Base-by-base conservation (phyloP, 2,797 vertebrate genomes). In the Notolabrus celidotus region DNA sequence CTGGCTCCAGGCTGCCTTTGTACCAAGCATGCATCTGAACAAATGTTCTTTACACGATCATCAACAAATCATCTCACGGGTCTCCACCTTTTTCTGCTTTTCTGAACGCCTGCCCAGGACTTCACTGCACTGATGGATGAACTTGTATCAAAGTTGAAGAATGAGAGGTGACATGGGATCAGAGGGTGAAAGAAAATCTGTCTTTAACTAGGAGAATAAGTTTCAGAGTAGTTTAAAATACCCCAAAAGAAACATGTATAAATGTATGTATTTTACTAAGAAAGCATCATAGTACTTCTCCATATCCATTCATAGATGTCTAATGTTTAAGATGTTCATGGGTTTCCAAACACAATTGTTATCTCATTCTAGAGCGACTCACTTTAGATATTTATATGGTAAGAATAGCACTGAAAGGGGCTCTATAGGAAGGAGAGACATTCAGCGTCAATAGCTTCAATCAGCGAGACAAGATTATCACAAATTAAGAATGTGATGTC, bases 51-150 rank as follows among this genome's bases (percentile, higher is more conserved):
- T 2, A 11, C 64, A 74, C 27, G 43, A 78, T 83, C 76, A 60
- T 70, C 60, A 76, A 74, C 84, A 80, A 85, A 86, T 87, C 78
- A 62, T 73, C 79, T 67, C 59, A 5, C 22, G 68, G 72, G 71
- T 82, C 80, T 65, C 58, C 72, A 74, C 75, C 74, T 80, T 64
- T 59, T 45, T 51, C 27, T 23, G 55, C 51, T 60, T 73, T 71
- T 39, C 64, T 80, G 71, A 78, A 82, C 2, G 43, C 20, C 61
- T 79, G 81, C 75, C 74, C 47, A 19, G 55, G 43, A 54, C 33
- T 59, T 53, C n/a, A 36, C 54, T 56, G 61, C 50, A 20, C 6
- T 31, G 27, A 67, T 46, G 50, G 49, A 65, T 70, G 53, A 79
- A 72, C 56, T 43, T 16, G 16, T 46, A 61, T 74, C 39, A 65